Percentiles rank a stretch among this genome's conserved stretches.
phyloP scores from a whole-genome alignment of 1,140 invertebrate species.

The Drosophila equinoxialis region DNA sequence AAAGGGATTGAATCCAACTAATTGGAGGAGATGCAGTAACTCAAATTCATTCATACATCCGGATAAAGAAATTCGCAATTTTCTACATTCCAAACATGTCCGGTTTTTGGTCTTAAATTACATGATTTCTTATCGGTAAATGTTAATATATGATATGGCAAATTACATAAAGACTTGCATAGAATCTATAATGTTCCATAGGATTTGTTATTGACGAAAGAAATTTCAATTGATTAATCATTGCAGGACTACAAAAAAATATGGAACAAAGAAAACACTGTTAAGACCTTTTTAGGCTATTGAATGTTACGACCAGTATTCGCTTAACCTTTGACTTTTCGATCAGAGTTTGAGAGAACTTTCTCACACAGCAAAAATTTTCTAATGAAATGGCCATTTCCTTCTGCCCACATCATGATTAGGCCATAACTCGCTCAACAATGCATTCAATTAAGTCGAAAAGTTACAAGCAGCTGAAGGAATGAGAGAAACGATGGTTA shows the following conservation, averaged over 20 bases:
- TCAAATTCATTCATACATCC: not conserved
- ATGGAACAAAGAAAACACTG: too few relatives aligned
- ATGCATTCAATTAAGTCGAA: slow-evolving; percentile 21
- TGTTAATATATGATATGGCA: not conserved
- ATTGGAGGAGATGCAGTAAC: slow-evolving; percentile 13
- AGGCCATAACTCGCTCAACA: slow-evolving; percentile 18
- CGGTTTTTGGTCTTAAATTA: not conserved
- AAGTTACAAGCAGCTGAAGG: not conserved
- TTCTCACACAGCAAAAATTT: not conserved
- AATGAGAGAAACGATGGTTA: not conserved
- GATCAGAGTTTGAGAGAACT: not conserved
- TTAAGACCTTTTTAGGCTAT: too few relatives aligned
- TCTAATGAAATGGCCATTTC: not conserved
- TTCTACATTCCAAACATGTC: not conserved
- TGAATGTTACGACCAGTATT: not conserved
- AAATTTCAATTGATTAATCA: not conserved
- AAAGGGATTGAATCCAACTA: slow-evolving; percentile 15
- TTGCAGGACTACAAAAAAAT: too few relatives aligned
- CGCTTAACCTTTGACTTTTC: not conserved
- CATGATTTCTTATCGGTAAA: not conserved
- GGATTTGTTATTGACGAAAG: too few relatives aligned
- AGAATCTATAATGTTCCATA: too few relatives aligned
- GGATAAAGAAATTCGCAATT: not conserved
- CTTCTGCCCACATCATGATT: slow-evolving; percentile 12
- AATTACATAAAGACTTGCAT: not conserved